These are phyloP conservation scores for Antheraea mylitta DNA, from an alignment of 1,140 invertebrate genomes.

Conservation along the genomic window DNA sequence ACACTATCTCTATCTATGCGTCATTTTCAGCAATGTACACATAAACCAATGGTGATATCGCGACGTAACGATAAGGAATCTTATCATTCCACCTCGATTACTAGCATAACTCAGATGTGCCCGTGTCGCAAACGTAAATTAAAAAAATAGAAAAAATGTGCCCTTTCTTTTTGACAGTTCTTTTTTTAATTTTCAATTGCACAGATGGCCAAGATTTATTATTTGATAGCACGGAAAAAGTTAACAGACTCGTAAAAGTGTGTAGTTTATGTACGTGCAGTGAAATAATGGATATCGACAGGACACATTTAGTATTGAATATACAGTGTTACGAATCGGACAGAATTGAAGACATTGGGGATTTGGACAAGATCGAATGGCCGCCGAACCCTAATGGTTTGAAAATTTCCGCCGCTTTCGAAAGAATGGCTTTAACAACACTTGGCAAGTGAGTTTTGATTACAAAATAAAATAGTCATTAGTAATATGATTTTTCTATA, in stretches of 20 bases:
- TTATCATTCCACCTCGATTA: conserved; percentile 69
- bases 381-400: conserved; percentile 63
- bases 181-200: conserved; percentile 51
- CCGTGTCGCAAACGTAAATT: conserved; percentile 19
- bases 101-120: conserved; percentile 47
- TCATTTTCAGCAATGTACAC: conserved; percentile 60
- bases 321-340: conserved; percentile 67
- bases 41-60: conserved; percentile 53
- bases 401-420: conserved; percentile 65
- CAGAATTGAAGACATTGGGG: conserved; percentile 51
- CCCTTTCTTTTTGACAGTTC: conserved; percentile 45
- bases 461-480: no score
- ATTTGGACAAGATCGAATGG: conserved; percentile 71
- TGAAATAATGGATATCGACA: conserved; percentile 65
- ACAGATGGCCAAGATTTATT: conserved; percentile 36
- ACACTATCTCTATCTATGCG: conserved; percentile 30
- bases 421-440: conserved; percentile 61
- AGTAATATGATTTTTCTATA: neutral
- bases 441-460: conserved; percentile 60
- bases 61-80: conserved; percentile 54
- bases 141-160: conserved; percentile 31
- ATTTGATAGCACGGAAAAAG: conserved; percentile 29
- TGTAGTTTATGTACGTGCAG: conserved; percentile 68
- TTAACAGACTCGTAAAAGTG: conserved; percentile 53
- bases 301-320: conserved; percentile 64